Base-by-base conservation (phyloP, 2,797 vertebrate species). In the Chaenodraco wilsoni region DNA sequence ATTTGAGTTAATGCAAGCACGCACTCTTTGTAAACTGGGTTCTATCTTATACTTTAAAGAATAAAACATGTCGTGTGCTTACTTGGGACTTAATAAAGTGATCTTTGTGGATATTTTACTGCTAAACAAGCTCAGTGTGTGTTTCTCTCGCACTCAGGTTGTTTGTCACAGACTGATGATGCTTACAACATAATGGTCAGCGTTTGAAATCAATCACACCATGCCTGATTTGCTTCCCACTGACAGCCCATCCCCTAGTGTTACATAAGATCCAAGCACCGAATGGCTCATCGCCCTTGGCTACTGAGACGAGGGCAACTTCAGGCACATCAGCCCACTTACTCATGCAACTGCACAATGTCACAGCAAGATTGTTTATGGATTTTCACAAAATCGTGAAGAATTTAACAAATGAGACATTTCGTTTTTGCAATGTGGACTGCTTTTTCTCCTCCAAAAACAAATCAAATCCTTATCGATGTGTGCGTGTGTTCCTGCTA, bases 81-180 rank as follows among this genome's bases (percentile, higher is more conserved):
- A 88, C 74, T 79, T 90, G 83, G 91, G 84, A 85, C 69, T 85
- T 82, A 95, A 95, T 95, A 95, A 95, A 95, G 90, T 92, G 80
- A 89, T 89, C 45, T 89, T 62, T 89, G 86, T 93, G 89, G 81
- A 84, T 83, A 85, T 89, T 88, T 88, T 73, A 71, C 72, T 85
- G 74, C 73, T 57, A 45, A 86, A 85, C 5, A 45, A 81, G 71
- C 71, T 84, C 74, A 86, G 84, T 86, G 83, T 88, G 72, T 86
- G 87, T 89, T 85, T 64, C 57, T 84, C 65, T 62, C 21, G 15
- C 52, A 65, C 71, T 72, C 48, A 46, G 37, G 50, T 83, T 79
- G 75, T 83, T 86, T 84, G 19, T 82, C 60, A 64, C 4, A 50
- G 69, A 72, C 74, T 43, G 76, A 74, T 57, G 55, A 74, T 31